These are phyloP conservation scores for Aleadryas rufinucha DNA, from an alignment of 2,113 vertebrate genomes.

Conservation along the genomic window DNA sequence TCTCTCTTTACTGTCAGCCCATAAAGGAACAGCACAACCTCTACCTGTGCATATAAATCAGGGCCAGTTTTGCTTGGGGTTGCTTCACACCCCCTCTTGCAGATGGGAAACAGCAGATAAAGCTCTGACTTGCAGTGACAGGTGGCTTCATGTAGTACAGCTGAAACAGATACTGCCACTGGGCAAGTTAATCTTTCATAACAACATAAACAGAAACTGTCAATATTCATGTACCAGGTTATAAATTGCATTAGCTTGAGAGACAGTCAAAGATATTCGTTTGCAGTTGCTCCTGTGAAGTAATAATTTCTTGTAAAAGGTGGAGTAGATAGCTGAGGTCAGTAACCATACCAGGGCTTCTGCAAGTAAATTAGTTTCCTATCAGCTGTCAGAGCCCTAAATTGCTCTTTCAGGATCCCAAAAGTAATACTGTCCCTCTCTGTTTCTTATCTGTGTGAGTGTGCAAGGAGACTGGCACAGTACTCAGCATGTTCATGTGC, in stretches of 20 bases:
- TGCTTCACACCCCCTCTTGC: not conserved
- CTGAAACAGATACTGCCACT: not conserved
- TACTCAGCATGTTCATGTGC: rapidly evolving
- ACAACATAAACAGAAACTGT: slow-evolving; percentile 10
- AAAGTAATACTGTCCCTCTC: not conserved
- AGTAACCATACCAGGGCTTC: not conserved
- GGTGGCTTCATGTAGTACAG: not conserved
- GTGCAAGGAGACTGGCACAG: not conserved
- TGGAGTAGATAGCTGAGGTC: not conserved
- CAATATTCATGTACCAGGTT: not conserved
- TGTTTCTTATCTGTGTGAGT: not conserved
- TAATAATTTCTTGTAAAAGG: not conserved
- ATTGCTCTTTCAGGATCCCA: not conserved
- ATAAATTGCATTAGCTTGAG: not conserved
- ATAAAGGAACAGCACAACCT: not conserved
- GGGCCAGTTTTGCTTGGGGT: not conserved
- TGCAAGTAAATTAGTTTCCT: not conserved
- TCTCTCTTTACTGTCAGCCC: not conserved
- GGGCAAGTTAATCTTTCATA: not conserved
- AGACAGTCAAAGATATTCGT: not conserved
- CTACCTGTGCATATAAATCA: not conserved
- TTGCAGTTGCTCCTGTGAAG: not conserved
- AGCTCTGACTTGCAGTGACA: slow-evolving; percentile 1
- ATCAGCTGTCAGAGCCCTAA: not conserved
- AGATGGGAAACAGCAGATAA: not conserved